phyloP scores from a whole-genome alignment of 2,113 vertebrate species.

The Toxotes chatareus region DNA sequence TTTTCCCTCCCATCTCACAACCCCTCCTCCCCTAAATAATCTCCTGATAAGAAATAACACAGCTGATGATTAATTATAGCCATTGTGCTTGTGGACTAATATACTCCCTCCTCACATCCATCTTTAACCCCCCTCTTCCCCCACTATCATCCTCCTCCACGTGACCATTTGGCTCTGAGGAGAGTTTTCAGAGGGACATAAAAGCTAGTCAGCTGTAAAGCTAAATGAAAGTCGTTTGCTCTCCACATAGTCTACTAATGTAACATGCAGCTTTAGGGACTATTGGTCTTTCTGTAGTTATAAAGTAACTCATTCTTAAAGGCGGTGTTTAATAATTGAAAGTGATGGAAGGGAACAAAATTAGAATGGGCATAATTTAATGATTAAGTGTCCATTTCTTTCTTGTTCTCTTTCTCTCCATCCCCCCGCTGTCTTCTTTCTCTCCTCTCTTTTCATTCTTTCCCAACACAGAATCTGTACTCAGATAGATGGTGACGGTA shows the following conservation, averaged over 20 bases:
- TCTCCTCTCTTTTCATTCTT: constrained; percentile 71
- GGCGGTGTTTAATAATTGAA: constrained; percentile 89
- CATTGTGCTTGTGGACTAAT: constrained; percentile 82
- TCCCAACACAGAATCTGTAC: constrained; percentile 78
- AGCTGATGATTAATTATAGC: constrained; percentile 83
- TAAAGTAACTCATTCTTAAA: constrained; percentile 88
- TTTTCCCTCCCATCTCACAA: constrained; percentile 40
- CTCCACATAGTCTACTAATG: constrained; percentile 82
- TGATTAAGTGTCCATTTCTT: constrained; percentile 81
- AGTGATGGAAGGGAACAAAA: constrained; percentile 88
- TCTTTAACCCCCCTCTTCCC: constrained; percentile 69
- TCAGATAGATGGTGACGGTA: constrained; percentile 88
- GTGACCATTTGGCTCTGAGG: constrained; percentile 73
- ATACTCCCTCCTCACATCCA: constrained; percentile 79
- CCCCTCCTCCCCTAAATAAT: constrained; percentile 75
- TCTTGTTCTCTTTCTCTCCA: constrained; percentile 46
- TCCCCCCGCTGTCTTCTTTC: constrained; percentile 70
- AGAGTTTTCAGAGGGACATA: constrained; percentile 85
- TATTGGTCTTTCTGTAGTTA: constrained; percentile 89
- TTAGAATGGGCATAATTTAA: constrained; percentile 91
- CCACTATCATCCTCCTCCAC: constrained; percentile 58
- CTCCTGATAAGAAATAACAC: constrained; percentile 82
- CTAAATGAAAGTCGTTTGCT: constrained; percentile 89
- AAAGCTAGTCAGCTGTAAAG: constrained; percentile 88
- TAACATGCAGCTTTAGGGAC: constrained; percentile 88